Evolutionary conservation across 2,797 vertebrate genomes (phyloP).

Genomic region (Syngnathus acus): DNA sequence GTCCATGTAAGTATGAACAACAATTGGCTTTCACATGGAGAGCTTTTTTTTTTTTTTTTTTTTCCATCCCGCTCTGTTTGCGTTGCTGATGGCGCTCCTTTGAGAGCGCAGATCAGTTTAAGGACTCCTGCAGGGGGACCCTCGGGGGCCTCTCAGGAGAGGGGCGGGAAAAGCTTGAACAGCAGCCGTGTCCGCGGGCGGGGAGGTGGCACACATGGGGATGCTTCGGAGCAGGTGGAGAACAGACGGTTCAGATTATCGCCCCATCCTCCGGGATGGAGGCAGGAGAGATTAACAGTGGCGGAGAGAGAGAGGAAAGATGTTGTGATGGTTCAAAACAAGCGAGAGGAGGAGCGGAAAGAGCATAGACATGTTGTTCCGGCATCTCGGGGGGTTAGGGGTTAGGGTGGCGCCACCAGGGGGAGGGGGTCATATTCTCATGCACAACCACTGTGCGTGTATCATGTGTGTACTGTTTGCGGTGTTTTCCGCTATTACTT

Average conservation of each 20-base stretch:
- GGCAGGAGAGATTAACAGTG: constrained; percentile 41
- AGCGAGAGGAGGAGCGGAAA: constrained; percentile 31
- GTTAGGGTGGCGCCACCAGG: neutral
- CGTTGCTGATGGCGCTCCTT: constrained; percentile 49
- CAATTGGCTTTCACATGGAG: constrained; percentile 18
- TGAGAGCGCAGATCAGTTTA: constrained; percentile 44
- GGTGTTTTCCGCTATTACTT: neutral
- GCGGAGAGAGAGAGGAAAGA: constrained; percentile 23
- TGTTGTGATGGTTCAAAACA: constrained; percentile 31
- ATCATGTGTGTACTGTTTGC: constrained; percentile 40
- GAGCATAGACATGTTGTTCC: constrained; percentile 62
- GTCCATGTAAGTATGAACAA: constrained; percentile 80
- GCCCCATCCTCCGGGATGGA: constrained; percentile 55
- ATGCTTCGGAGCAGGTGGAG: constrained; percentile 61
- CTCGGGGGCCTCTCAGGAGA: constrained; percentile 35
- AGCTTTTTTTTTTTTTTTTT: neutral
- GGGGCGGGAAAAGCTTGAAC: constrained; percentile 24
- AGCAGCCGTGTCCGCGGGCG: constrained; percentile 32
- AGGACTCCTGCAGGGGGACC: constrained; percentile 32
- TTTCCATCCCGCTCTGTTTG: neutral
- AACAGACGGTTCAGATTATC: constrained; percentile 70
- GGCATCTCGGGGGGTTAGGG: constrained; percentile 33
- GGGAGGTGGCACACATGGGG: constrained; percentile 36
- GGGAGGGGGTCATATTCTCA: constrained; percentile 42
- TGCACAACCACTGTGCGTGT: constrained; percentile 51